Conservation (phyloP, 2,113 vertebrate genomes). For the Alligator mississippiensis region DNA sequence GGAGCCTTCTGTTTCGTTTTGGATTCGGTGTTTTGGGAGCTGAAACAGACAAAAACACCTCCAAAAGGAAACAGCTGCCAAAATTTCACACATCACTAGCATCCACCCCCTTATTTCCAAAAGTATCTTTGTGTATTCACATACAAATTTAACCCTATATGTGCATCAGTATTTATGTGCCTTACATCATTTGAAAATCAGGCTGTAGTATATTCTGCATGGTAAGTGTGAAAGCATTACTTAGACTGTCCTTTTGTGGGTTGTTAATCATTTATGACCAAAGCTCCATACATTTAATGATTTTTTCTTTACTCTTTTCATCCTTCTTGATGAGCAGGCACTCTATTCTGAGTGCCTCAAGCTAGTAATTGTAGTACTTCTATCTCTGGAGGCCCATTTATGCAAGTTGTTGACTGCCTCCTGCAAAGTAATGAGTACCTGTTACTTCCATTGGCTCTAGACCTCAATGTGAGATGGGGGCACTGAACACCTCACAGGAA, state of each 20-base stretch:
- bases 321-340: not conserved
- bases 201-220: not conserved
- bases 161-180: not conserved
- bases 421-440: not conserved
- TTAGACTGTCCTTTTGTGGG: not conserved
- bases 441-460: not conserved
- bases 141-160: not conserved
- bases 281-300: not conserved
- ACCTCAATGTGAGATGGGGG: not conserved
- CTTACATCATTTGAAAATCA: not conserved
- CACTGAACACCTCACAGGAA: not conserved
- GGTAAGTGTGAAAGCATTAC: not conserved
- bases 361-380: not conserved
- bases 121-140: not conserved
- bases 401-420: not conserved
- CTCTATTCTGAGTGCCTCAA: not conserved
- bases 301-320: not conserved
- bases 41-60: too few species aligned
- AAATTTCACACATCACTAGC: too few species aligned
- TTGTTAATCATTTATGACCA: not conserved
- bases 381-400: not conserved
- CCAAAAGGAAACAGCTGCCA: too few species aligned
- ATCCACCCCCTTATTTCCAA: not conserved
- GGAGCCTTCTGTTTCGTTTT: too few species aligned
- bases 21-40: too few species aligned